Conservation (phyloP, 2,113 vertebrate genomes). For the Haliaeetus leucogaster region DNA sequence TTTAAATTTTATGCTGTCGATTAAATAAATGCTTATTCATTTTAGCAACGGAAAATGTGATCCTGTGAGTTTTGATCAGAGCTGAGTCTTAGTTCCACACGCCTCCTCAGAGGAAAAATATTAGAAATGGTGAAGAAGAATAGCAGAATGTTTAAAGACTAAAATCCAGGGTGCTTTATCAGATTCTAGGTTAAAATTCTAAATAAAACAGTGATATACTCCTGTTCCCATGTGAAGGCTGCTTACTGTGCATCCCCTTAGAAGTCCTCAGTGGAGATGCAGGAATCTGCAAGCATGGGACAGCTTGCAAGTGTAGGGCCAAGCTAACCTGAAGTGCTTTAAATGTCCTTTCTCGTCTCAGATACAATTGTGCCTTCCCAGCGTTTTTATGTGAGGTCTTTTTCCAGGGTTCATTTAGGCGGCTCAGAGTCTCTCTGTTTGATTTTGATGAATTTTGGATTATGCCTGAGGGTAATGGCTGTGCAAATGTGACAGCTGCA, state of each 20-base stretch:
- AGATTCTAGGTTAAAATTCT: not conserved
- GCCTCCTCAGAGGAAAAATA: not conserved
- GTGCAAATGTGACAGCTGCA: not conserved
- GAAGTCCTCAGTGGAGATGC: not conserved
- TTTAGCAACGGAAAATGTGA: not conserved
- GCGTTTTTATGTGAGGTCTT: not conserved
- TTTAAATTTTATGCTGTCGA: not conserved
- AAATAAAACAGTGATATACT: not conserved
- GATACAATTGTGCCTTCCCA: not conserved
- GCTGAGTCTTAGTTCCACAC: not conserved
- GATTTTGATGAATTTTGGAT: not conserved
- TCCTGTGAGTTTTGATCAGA: not conserved
- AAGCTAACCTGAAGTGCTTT: not conserved
- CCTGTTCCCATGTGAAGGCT: not conserved
- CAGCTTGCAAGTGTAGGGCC: not conserved
- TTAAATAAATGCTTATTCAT: not conserved
- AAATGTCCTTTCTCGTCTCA: rapidly evolving
- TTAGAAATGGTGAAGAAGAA: not conserved
- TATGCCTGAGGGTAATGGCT: not conserved
- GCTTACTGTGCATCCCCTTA: not conserved
- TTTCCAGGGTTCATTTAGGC: not conserved
- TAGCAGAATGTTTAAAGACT: not conserved
- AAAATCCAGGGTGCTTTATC: not conserved
- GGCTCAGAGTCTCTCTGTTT: not conserved
- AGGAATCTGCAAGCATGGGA: not conserved